Evolutionary conservation across 2,888 invertebrate species (phyloP), one percentile per base, ranked within the genome.

Genomic region (Allygus modestus): DNA sequence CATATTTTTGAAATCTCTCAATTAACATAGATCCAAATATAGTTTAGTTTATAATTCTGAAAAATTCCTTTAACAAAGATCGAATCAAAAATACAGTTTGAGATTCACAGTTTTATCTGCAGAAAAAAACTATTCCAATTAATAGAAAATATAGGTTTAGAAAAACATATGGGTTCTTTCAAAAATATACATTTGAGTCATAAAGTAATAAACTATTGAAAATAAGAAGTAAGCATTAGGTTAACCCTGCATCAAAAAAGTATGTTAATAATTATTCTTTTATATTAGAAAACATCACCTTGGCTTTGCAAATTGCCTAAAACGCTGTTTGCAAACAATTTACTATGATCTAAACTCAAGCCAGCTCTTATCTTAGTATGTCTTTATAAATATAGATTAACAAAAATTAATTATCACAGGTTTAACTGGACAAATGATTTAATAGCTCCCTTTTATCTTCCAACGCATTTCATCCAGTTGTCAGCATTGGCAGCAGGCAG

Each of bases 371-470:
- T 12, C 65, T 65, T 28, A 65, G 26, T 28, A 65, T 65, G 65
- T 65, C 65, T 65, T 65, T 65, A 65, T 65, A 65, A 65, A 65
- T 65, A 65, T 28, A 65, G 2, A 28, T 2, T 28, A 65, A 65
- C 65, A 65, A 65, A 65, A 28, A 65, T 65, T 65, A 65, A 65
- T 65, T 65, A 65, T 65, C 65, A 65, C 65, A 65, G n/a, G 65
- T 17, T 28, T 28, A 28, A 65, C 65, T 65, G 65, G 65, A 65
- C 65, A 28, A 65, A 65, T 31, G 12, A 65, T 65, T 65, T 65
- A 65, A 31, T 31, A 15, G 65, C 65, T 65, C 17, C 28, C 23
- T 58, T 4, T 58, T 11, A 23, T 28, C 65, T 31, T 15, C 28
- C 28, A 65, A 65, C 31, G 15, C 28, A 15, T 15, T 15, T 28